Percentiles rank a stretch among this genome's conserved stretches.
Evolutionary conservation across 1,140 invertebrate species (phyloP).

Genomic region (Eriosoma lanigerum): DNA sequence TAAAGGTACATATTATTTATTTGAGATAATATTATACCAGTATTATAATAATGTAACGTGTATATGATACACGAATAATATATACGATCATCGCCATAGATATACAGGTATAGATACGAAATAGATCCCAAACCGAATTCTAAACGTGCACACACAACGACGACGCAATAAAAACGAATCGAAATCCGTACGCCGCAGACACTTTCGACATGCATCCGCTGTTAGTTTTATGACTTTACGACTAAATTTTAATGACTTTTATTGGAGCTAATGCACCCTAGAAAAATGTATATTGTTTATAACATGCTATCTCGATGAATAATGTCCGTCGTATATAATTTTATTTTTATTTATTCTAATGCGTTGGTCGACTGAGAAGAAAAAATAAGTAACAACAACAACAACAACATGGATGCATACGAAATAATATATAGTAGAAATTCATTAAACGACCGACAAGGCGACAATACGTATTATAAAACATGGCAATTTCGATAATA

Average conservation of each 20-base stretch:
- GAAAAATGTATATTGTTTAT: neutral
- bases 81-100: no score
- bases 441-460: neutral
- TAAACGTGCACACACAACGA: neutral
- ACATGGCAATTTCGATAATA: no score
- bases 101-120: neutral
- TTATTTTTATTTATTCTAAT: conserved; percentile 1
- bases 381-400: no score
- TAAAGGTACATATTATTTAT: no score
- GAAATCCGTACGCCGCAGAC: conserved; percentile 13
- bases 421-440: conserved; percentile 14
- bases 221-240: conserved; percentile 35
- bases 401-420: neutral
- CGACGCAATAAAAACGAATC: conserved; percentile 8
- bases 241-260: conserved; percentile 43
- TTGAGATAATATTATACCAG: no score
- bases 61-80: neutral
- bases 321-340: neutral
- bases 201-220: conserved; percentile 7
- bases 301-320: conserved; percentile 23
- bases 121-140: neutral
- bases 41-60: no score
- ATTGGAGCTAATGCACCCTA: conserved; percentile 21
- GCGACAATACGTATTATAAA: neutral
- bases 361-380: neutral